These are phyloP conservation scores for Alaudala cheleensis DNA, from an alignment of 2,113 vertebrate genomes.

Conservation along the genomic window DNA sequence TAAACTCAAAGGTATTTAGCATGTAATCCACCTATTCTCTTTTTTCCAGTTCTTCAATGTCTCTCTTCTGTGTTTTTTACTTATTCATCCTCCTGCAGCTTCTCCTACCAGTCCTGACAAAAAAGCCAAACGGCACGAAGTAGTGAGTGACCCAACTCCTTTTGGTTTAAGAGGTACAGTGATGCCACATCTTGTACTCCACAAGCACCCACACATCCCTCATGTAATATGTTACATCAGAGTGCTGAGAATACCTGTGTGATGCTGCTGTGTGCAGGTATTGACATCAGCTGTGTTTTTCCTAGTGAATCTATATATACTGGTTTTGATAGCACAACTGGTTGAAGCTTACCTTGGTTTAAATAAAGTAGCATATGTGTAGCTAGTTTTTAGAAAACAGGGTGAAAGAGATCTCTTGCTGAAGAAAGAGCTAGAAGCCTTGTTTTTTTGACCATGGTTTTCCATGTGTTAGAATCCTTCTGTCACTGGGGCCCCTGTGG, in stretches of 20 bases:
- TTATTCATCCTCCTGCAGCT: slow-evolving; percentile 77
- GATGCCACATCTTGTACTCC: slow-evolving; percentile 16
- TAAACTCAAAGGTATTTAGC: slow-evolving; percentile 63
- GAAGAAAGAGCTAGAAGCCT: not conserved
- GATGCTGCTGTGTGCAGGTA: not conserved
- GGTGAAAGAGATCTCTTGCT: not conserved
- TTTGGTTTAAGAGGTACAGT: slow-evolving; percentile 93
- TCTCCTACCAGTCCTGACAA: slow-evolving; percentile 93
- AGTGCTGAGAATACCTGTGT: not conserved
- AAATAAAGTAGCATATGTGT: not conserved
- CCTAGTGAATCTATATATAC: not conserved
- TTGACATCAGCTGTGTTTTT: not conserved
- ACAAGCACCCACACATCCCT: not conserved
- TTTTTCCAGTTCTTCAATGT: slow-evolving; percentile 45
- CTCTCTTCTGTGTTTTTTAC: slow-evolving; percentile 63
- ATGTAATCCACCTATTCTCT: slow-evolving; percentile 31
- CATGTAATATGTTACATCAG: not conserved
- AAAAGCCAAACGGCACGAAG: slow-evolving; percentile 93
- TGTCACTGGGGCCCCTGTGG: not conserved
- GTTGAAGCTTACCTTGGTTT: not conserved
- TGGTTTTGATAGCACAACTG: not conserved
- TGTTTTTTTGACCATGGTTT: not conserved
- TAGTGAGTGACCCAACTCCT: slow-evolving; percentile 96
- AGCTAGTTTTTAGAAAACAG: not conserved
- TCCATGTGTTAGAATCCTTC: not conserved